Evolutionary conservation across 2,797 vertebrate genomes (phyloP).

Genomic region (Mastacembelus armatus): DNA sequence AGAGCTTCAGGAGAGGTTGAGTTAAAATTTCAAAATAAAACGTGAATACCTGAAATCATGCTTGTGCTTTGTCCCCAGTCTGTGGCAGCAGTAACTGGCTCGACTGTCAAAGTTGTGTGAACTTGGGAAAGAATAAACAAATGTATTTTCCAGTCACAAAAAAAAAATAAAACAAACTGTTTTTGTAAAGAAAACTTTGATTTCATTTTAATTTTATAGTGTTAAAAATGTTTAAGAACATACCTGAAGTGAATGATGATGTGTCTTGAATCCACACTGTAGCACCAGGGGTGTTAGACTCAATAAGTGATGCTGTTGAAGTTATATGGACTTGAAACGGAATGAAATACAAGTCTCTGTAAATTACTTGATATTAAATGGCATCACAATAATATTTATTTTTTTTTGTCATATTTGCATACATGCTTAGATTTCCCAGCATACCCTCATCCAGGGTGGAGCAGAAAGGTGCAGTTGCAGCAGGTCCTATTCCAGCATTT

Average conservation of each 20-base stretch:
- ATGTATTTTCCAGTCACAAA: not conserved
- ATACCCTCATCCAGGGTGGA: conserved; percentile 68
- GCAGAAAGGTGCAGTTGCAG: conserved; percentile 48
- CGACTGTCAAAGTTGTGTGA: conserved; percentile 1
- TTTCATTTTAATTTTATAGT: no score
- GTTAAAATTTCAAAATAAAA: not conserved
- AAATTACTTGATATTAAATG: not conserved
- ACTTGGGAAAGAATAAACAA: conserved; percentile 17
- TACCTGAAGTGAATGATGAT: conserved; percentile 41
- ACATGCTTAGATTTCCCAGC: not conserved
- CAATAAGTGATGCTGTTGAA: conserved; percentile 16
- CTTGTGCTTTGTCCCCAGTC: conserved; percentile 40
- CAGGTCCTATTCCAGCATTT: conserved; percentile 62
- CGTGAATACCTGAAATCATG: conserved; percentile 44
- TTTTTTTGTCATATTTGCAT: not conserved
- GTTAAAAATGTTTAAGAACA: not conserved
- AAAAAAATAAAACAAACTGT: no score
- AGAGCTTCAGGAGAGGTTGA: no score
- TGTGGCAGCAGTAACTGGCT: conserved; percentile 11
- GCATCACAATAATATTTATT: not conserved
- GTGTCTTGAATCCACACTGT: conserved; percentile 10
- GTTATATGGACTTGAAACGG: conserved; percentile 47
- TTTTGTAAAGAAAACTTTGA: not conserved
- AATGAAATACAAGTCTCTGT: not conserved
- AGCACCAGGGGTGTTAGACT: conserved; percentile 16